phyloP scores from a whole-genome alignment of 2,888 invertebrate genomes.

The Plemyria rubiginata region DNA sequence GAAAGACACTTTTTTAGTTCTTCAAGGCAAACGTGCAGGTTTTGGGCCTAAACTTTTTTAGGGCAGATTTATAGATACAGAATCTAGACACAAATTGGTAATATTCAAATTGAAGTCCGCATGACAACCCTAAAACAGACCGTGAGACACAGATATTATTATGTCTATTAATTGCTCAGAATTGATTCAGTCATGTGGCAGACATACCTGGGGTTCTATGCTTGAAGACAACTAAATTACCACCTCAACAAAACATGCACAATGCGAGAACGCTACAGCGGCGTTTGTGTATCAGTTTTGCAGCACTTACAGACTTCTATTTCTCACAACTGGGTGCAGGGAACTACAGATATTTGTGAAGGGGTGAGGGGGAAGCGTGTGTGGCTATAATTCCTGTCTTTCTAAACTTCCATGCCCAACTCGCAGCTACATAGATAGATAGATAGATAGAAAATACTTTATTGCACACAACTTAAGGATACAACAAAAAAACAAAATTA shows the following conservation, averaged over 20 bases:
- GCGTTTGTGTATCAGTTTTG: background rate
- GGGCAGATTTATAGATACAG: too few relatives aligned
- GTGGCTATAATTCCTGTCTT: slow-evolving; percentile 1
- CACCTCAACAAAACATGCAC: slow-evolving; percentile 5
- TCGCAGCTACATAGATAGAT: too few relatives aligned
- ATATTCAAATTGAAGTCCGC: background rate
- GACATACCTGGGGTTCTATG: slow-evolving; percentile 1
- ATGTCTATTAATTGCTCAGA: slow-evolving; percentile 10
- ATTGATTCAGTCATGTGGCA: slow-evolving; percentile 16
- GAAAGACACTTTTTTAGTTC: too few relatives aligned
- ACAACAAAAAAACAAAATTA: too few relatives aligned
- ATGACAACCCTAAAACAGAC: slow-evolving; percentile 4
- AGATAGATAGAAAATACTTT: too few relatives aligned
- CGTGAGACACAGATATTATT: background rate
- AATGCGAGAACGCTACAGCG: background rate
- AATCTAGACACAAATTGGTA: too few relatives aligned
- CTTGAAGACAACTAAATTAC: slow-evolving; percentile 11
- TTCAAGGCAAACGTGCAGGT: too few relatives aligned
- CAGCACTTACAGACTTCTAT: background rate
- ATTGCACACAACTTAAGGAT: too few relatives aligned
- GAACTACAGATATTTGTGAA: slow-evolving; percentile 2
- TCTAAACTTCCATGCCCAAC: background rate
- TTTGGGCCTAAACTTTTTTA: too few relatives aligned
- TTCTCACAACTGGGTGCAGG: background rate
- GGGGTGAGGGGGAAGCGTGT: background rate